Evolutionary conservation across 2,113 vertebrate species (phyloP).

Genomic region (Alexandromys fortis): DNA sequence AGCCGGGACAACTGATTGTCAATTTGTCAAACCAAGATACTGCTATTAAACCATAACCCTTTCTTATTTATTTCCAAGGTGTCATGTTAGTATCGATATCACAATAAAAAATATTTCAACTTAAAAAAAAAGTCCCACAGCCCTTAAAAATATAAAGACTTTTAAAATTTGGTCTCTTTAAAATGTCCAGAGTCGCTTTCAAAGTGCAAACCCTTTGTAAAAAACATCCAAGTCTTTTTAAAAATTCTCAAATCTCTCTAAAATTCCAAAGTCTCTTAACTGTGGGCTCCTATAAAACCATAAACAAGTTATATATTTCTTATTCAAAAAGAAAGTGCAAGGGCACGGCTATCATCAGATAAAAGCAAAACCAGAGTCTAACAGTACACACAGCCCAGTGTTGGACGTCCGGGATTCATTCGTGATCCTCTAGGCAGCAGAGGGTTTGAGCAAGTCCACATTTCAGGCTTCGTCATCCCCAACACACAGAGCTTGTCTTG

Average conservation of each 20-base stretch:
- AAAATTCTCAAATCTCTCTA: not conserved
- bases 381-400: not conserved
- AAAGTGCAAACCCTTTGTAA: not conserved
- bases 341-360: not conserved
- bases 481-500: not conserved
- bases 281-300: not conserved
- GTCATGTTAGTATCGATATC: not conserved
- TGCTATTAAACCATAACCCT: not conserved
- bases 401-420: not conserved
- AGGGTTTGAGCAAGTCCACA: too few relatives aligned
- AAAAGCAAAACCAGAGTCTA: not conserved
- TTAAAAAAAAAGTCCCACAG: not conserved
- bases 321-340: too few relatives aligned
- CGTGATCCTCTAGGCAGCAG: not conserved
- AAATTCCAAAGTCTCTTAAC: not conserved
- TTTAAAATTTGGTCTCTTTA: not conserved
- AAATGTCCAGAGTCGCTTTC: not conserved
- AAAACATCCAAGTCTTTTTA: not conserved
- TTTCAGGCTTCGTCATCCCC: not conserved
- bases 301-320: not conserved
- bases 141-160: not conserved
- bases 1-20: not conserved
- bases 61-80: not conserved
- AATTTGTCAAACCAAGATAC: not conserved
- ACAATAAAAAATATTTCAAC: not conserved